Evolutionary conservation across 2,888 invertebrate genomes (phyloP).

Genomic region (Galerucella calmariensis): DNA sequence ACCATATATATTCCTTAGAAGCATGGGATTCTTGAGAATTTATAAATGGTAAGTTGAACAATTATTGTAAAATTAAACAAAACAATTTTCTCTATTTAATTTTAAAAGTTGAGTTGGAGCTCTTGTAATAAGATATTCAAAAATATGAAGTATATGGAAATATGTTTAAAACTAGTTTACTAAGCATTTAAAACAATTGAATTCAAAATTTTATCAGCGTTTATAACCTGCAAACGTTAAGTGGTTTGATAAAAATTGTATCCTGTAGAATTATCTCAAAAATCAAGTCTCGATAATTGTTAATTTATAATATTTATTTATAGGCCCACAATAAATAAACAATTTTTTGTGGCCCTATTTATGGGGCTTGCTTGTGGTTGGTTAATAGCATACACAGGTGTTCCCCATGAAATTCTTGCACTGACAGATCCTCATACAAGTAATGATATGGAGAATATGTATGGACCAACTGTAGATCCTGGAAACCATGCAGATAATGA

Average conservation of each 20-base stretch:
- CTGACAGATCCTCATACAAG: slow-evolving; percentile 56
- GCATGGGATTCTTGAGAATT: slow-evolving; percentile 36
- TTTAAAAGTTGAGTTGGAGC: neutral
- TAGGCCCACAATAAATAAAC: slow-evolving; percentile 70
- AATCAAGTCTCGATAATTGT: neutral
- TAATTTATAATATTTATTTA: slow-evolving; percentile 24
- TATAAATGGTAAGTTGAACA: slow-evolving; percentile 35
- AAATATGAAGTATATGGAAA: no score
- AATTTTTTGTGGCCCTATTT: slow-evolving; percentile 77
- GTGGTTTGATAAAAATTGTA: neutral
- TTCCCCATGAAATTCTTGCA: slow-evolving; percentile 57
- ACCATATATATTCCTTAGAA: slow-evolving; percentile 15
- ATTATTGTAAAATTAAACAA: neutral
- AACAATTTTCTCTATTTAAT: neutral
- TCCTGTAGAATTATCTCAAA: neutral
- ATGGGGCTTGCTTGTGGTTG: slow-evolving; percentile 81
- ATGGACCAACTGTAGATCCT: slow-evolving; percentile 55
- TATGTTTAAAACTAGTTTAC: no score
- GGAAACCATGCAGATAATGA: slow-evolving; percentile 57
- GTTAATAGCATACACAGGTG: slow-evolving; percentile 76
- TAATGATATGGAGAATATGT: slow-evolving; percentile 52
- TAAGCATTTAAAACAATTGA: neutral
- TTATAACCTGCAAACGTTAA: neutral
- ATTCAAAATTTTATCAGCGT: neutral
- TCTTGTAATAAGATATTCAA: no score